A percentile compares a stretch with the other conserved stretches of the same genome.
Conservation (phyloP, 1,140 invertebrate genomes). For the Cyrtorhinus lividipennis region DNA sequence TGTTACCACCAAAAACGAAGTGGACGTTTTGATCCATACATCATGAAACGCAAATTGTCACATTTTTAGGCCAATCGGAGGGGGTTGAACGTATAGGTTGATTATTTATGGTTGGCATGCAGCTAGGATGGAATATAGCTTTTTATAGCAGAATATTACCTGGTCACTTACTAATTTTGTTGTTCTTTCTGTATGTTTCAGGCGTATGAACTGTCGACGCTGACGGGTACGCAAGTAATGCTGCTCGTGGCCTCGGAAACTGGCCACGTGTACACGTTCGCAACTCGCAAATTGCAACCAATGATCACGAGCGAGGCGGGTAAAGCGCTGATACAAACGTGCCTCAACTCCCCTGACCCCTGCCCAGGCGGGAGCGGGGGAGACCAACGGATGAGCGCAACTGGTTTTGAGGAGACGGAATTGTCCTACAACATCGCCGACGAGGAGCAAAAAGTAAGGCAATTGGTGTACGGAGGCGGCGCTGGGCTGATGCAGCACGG, state of each 20-base stretch:
- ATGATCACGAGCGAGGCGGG: constrained; percentile 99
- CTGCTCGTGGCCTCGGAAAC: constrained; percentile 88
- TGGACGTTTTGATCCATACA: too few relatives aligned
- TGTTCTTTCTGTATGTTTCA: constrained; percentile 34
- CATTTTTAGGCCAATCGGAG: too few relatives aligned
- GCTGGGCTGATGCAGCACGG: constrained; percentile 41
- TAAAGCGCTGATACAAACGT: constrained; percentile 96
- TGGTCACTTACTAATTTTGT: constrained; percentile 13
- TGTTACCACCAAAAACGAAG: too few relatives aligned
- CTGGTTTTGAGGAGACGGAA: constrained; percentile 96
- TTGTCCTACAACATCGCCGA: constrained; percentile 90
- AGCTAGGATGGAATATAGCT: too few relatives aligned
- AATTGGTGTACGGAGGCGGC: constrained; percentile 66
- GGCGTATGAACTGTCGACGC: constrained; percentile 97
- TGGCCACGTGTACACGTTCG: constrained; percentile 99
- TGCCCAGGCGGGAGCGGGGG: constrained; percentile 43
- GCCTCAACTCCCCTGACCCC: constrained; percentile 93
- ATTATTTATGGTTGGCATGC: too few relatives aligned
- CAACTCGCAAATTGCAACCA: constrained; percentile 94
- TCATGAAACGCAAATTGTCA: too few relatives aligned
- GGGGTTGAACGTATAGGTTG: too few relatives aligned
- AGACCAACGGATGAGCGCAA: constrained; percentile 94
- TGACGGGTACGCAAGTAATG: constrained; percentile 99
- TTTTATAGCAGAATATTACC: too few relatives aligned
- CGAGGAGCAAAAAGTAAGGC: constrained; percentile 91